Percentiles rank a stretch among this genome's conserved stretches.
Conservation (phyloP, 2,888 invertebrate species). For the Cotesia congregata region DNA sequence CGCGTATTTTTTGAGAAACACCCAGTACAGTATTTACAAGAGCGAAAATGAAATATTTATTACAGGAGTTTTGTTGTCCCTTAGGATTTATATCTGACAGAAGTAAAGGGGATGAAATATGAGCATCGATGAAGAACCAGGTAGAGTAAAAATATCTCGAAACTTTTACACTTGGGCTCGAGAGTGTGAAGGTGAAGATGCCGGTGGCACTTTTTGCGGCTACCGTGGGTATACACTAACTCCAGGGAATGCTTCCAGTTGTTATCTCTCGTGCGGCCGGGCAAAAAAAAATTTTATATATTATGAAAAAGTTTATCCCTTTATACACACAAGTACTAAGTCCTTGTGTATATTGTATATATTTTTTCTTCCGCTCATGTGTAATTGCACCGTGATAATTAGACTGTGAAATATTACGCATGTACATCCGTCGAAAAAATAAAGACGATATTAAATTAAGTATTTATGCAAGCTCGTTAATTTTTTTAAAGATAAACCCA, state of each 20-base stretch:
- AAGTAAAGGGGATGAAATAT: slow-evolving; percentile 14
- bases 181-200: slow-evolving; percentile 1
- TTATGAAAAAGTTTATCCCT: not conserved
- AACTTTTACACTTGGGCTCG: slow-evolving; percentile 15
- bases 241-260: slow-evolving; percentile 11
- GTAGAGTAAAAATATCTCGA: slow-evolving; percentile 23
- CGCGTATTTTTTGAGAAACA: not conserved
- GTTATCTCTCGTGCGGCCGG: slow-evolving; percentile 1
- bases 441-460: not conserved
- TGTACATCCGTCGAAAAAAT: not conserved
- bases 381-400: not conserved
- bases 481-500: not conserved
- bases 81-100: slow-evolving; percentile 4
- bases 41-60: not conserved
- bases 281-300: not conserved
- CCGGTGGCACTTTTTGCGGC: slow-evolving; percentile 12
- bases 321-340: not conserved
- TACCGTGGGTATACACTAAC: not conserved
- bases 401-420: not conserved
- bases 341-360: not conserved
- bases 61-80: slow-evolving; percentile 9
- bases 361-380: not conserved
- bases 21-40: not conserved
- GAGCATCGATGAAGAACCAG: slow-evolving; percentile 5
- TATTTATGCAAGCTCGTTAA: not conserved